Conservation (phyloP, 2,888 invertebrate species). For the Chesias legatella region DNA sequence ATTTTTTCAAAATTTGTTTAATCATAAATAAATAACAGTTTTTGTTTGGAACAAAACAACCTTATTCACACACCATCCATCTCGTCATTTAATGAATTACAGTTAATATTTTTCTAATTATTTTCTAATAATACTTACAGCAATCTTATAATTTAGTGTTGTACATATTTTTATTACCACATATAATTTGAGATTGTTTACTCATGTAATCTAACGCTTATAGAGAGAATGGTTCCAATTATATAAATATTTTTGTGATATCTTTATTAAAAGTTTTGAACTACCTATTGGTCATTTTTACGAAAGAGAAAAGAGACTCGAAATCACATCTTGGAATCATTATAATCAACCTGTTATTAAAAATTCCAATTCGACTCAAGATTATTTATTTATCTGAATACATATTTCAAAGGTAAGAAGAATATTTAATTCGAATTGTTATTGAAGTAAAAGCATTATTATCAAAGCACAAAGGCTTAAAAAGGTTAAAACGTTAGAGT, state of each 20-base stretch:
- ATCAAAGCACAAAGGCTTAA: too few relatives aligned
- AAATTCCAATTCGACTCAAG: background rate
- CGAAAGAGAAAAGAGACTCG: conserved; percentile 19
- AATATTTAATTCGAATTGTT: too few relatives aligned
- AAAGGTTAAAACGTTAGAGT: too few relatives aligned
- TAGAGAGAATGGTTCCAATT: conserved; percentile 75
- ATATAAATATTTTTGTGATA: conserved; percentile 47
- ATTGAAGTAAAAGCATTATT: too few relatives aligned
- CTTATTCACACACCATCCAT: conserved; percentile 77
- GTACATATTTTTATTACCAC: conserved; percentile 77
- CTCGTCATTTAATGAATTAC: conserved; percentile 74
- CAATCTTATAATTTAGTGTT: conserved; percentile 71
- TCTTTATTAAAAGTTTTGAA: conserved; percentile 34
- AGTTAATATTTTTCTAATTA: conserved; percentile 75
- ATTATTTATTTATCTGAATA: too few relatives aligned
- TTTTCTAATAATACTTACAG: conserved; percentile 79
- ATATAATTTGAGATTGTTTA: conserved; percentile 77
- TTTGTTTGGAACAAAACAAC: conserved; percentile 80
- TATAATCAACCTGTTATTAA: background rate
- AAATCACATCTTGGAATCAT: conserved; percentile 2
- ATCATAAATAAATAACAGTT: conserved; percentile 80
- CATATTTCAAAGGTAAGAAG: too few relatives aligned
- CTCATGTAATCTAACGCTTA: conserved; percentile 68
- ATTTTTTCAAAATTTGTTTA: conserved; percentile 79
- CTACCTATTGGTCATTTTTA: conserved; percentile 60